Percentiles rank a stretch among this genome's conserved stretches.
Conservation (phyloP, 2,797 vertebrate species). For the Hemibagrus guttatus region DNA sequence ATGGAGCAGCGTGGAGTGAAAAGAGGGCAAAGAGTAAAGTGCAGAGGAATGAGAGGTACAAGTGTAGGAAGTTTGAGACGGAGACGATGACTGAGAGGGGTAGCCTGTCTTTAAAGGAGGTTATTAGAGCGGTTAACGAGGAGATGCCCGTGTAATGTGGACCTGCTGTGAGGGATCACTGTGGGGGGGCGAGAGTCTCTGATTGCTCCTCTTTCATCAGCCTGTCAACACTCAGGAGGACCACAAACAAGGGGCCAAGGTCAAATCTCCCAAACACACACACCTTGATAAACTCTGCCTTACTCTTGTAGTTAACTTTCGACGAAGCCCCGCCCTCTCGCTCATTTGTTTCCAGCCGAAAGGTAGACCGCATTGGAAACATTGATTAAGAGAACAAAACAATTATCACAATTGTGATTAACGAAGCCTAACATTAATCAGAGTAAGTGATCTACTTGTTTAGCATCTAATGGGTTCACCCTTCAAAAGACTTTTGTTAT, state of each 20-base stretch:
- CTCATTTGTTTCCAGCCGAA: conserved; percentile 18
- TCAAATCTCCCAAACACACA: conserved; percentile 47
- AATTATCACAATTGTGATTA: conserved; percentile 36
- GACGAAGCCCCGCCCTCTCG: neutral
- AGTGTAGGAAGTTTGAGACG: conserved; percentile 11
- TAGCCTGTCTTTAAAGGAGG: conserved; percentile 53
- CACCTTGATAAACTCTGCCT: conserved; percentile 25
- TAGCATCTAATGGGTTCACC: conserved; percentile 24
- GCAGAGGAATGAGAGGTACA: neutral
- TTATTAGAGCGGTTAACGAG: conserved; percentile 61
- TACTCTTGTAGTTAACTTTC: conserved; percentile 37
- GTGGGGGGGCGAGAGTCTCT: conserved; percentile 52
- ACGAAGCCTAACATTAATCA: conserved; percentile 38
- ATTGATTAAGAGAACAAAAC: conserved; percentile 42
- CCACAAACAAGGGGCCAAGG: conserved; percentile 51
- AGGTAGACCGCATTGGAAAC: conserved; percentile 3
- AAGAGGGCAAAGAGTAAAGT: neutral
- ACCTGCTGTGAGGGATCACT: conserved; percentile 52
- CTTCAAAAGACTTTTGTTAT: conserved; percentile 24
- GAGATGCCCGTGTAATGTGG: conserved; percentile 49
- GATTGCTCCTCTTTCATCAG: conserved; percentile 65
- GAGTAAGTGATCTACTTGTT: conserved; percentile 29
- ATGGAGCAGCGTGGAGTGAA: neutral
- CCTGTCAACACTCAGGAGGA: conserved; percentile 57
- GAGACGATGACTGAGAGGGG: conserved; percentile 9